These are phyloP conservation scores for Melolontha melolontha DNA, from an alignment of 2,888 invertebrate species.

Conservation along the genomic window DNA sequence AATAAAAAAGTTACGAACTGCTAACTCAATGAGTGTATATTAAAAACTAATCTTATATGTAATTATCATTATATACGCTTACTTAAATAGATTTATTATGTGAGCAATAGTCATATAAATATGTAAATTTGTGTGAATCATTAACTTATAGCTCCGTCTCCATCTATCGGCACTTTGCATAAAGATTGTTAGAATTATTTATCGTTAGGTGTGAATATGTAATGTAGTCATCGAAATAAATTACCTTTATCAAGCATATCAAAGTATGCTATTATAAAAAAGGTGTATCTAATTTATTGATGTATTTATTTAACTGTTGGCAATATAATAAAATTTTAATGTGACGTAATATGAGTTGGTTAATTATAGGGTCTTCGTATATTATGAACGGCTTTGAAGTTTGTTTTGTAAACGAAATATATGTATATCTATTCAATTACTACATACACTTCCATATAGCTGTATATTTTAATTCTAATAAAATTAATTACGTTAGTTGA, in stretches of 20 bases:
- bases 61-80: slow-evolving; percentile 37
- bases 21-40: neutral
- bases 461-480: no score
- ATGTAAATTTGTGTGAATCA: slow-evolving; percentile 33
- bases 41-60: slow-evolving; percentile 22
- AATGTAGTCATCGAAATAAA: slow-evolving; percentile 29
- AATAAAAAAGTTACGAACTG: neutral
- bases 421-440: neutral
- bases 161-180: slow-evolving; percentile 23
- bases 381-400: neutral
- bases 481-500: no score
- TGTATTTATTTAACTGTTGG: slow-evolving; percentile 23
- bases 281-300: slow-evolving; percentile 28
- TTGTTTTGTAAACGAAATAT: neutral
- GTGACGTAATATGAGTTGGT: slow-evolving; percentile 14
- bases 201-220: slow-evolving; percentile 35
- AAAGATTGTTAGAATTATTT: slow-evolving; percentile 19
- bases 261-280: slow-evolving; percentile 24
- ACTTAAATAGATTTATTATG: slow-evolving; percentile 35
- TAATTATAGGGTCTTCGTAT: slow-evolving; percentile 15
- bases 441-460: no score
- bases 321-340: slow-evolving; percentile 8
- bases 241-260: slow-evolving; percentile 29
- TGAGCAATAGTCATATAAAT: slow-evolving; percentile 23
- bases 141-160: slow-evolving; percentile 2